These are phyloP conservation scores for Dolichomitus sp. DNA, from an alignment of 2,888 invertebrate genomes.

Conservation along the genomic window DNA sequence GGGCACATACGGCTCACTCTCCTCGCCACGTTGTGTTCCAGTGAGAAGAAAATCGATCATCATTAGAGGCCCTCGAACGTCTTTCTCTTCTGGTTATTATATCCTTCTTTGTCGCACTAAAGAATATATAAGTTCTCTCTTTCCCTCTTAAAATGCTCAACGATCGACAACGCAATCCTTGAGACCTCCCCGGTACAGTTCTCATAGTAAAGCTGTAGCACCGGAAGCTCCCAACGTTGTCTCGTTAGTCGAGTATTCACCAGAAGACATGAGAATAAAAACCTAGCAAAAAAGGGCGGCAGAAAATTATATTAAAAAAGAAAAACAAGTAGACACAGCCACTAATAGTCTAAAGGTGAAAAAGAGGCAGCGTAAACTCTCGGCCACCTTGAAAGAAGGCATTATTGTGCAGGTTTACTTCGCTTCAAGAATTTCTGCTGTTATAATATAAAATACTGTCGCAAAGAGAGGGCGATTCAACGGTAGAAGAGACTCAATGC, in stretches of 20 bases:
- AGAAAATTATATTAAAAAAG: constrained; percentile 4
- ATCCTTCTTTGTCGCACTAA: constrained; percentile 51
- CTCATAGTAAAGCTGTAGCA: constrained; percentile 25
- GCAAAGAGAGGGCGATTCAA: constrained; percentile 16
- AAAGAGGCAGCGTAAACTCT: constrained; percentile 3
- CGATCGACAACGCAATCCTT: constrained; percentile 53
- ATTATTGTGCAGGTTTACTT: constrained; percentile 25
- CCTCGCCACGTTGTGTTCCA: constrained; percentile 59
- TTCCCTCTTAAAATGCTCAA: constrained; percentile 22
- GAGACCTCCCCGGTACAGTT: constrained; percentile 50
- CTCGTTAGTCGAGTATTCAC: constrained; percentile 40
- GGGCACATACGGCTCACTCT: constrained; percentile 53
- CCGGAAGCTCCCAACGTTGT: constrained; percentile 53
- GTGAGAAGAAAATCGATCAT: constrained; percentile 78
- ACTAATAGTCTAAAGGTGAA: neutral
- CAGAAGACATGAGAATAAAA: neutral
- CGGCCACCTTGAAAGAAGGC: constrained; percentile 8
- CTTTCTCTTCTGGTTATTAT: constrained; percentile 45
- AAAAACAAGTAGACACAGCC: constrained; percentile 6
- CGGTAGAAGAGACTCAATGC: neutral
- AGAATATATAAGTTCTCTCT: constrained; percentile 25
- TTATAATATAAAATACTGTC: constrained; percentile 14
- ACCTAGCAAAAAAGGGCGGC: constrained; percentile 1
- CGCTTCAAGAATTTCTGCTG: constrained; percentile 23
- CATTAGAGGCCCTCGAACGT: constrained; percentile 72